Evolutionary conservation across 2,888 invertebrate genomes (phyloP).

Genomic region (Panzeria rudis): DNA sequence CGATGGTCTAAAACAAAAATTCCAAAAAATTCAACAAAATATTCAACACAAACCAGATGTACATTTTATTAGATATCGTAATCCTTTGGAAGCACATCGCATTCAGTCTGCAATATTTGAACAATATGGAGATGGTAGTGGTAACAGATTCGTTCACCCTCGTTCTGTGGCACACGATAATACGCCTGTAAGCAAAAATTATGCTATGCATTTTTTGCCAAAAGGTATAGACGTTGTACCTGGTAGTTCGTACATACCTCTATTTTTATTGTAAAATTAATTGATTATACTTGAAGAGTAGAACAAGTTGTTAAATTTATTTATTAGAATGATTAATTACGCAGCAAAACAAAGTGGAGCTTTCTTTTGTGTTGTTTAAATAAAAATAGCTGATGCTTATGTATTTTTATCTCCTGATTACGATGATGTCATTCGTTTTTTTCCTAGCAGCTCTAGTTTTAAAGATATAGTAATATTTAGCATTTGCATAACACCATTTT

Average conservation of each 20-base stretch:
- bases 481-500: too few relatives aligned
- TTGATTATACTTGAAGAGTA: neutral
- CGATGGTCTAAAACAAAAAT: conserved; percentile 33
- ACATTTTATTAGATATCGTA: conserved; percentile 73
- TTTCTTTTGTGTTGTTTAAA: too few relatives aligned
- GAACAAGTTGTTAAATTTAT: neutral
- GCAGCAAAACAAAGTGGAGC: too few relatives aligned
- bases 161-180: conserved; percentile 16
- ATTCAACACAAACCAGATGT: conserved; percentile 73
- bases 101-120: conserved; percentile 63
- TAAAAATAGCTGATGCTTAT: too few relatives aligned
- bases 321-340: neutral
- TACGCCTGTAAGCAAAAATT: conserved; percentile 77
- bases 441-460: too few relatives aligned
- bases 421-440: too few relatives aligned
- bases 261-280: conserved; percentile 18
- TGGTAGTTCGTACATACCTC: conserved; percentile 80
- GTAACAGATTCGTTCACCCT: neutral
- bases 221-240: conserved; percentile 80
- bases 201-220: conserved; percentile 79
- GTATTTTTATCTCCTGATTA: too few relatives aligned
- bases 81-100: conserved; percentile 65
- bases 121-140: conserved; percentile 56
- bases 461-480: too few relatives aligned
- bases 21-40: conserved; percentile 47